These are phyloP conservation scores for Meiosimyza decipiens DNA, from an alignment of 2,888 invertebrate species.

Conservation along the genomic window DNA sequence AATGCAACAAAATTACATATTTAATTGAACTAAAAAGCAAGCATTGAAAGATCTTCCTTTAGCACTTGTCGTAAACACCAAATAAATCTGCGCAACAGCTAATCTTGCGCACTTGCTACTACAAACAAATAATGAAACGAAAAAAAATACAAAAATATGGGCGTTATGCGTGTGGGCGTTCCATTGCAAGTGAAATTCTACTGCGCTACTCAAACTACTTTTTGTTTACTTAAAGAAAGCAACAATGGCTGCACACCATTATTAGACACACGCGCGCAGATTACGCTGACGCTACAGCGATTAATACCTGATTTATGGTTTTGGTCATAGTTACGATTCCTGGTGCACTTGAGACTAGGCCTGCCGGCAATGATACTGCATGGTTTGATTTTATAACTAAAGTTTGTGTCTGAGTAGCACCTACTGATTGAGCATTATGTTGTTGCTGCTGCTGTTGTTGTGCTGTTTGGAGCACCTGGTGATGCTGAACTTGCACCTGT, in stretches of 20 bases:
- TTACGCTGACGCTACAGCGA: not conserved
- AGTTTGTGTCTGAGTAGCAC: slow-evolving; percentile 67
- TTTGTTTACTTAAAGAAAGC: not conserved
- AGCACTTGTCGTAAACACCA: too few species aligned
- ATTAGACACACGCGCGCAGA: not conserved
- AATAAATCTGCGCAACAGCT: too few species aligned
- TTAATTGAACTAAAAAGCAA: too few species aligned
- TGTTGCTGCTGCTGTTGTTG: slow-evolving; percentile 54
- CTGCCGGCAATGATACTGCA: slow-evolving; percentile 69
- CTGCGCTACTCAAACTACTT: slow-evolving; percentile 13
- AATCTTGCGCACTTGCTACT: slow-evolving; percentile 1
- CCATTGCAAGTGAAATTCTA: slow-evolving; percentile 19
- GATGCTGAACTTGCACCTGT: slow-evolving; percentile 57
- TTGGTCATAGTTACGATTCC: slow-evolving; percentile 76
- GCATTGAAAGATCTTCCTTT: too few species aligned
- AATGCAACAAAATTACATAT: too few species aligned
- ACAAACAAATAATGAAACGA: slow-evolving; percentile 1
- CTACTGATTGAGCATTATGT: slow-evolving; percentile 60
- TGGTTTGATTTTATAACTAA: slow-evolving; percentile 68
- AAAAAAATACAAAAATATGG: not conserved
- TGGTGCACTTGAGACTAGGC: slow-evolving; percentile 70
- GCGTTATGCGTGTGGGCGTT: slow-evolving; percentile 10
- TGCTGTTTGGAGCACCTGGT: slow-evolving; percentile 49
- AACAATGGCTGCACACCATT: not conserved
- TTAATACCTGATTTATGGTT: slow-evolving; percentile 66